Evolutionary conservation across 1,140 invertebrate genomes (phyloP).

Genomic region (Eupristina koningsbergeri): DNA sequence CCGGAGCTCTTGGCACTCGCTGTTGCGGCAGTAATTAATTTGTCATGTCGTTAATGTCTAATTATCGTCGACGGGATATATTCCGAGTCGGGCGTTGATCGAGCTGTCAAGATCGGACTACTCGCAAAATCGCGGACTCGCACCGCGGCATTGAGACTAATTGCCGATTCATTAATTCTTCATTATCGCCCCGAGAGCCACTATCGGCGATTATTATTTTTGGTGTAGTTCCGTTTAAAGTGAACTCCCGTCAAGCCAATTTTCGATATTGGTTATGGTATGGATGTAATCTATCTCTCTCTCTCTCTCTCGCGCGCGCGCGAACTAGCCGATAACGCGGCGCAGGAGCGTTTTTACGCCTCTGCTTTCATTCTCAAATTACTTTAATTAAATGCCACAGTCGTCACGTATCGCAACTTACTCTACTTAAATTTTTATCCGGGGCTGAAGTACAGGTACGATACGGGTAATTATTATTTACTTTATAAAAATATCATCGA

Average conservation of each 20-base stretch:
- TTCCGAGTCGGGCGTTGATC: slow-evolving; percentile 33
- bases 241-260: background rate
- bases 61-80: slow-evolving; percentile 36
- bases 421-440: too few relatives aligned
- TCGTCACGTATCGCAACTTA: too few relatives aligned
- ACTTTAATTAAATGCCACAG: background rate
- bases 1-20: background rate
- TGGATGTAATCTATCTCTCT: too few relatives aligned
- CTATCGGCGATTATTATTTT: slow-evolving; percentile 34
- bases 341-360: background rate
- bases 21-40: slow-evolving; percentile 39
- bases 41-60: slow-evolving; percentile 40
- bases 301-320: too few relatives aligned
- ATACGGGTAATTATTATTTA: background rate
- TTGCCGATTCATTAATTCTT: slow-evolving; percentile 34
- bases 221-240: background rate
- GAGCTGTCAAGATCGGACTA: slow-evolving; percentile 8
- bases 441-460: too few relatives aligned
- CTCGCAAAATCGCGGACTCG: slow-evolving; percentile 17
- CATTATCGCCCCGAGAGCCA: slow-evolving; percentile 4
- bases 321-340: too few relatives aligned
- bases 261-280: background rate
- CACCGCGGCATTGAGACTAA: background rate
- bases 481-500: background rate
- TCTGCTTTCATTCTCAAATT: background rate